These are phyloP conservation scores for Anolis sagrei DNA, from an alignment of 2,113 vertebrate genomes.

Conservation along the genomic window DNA sequence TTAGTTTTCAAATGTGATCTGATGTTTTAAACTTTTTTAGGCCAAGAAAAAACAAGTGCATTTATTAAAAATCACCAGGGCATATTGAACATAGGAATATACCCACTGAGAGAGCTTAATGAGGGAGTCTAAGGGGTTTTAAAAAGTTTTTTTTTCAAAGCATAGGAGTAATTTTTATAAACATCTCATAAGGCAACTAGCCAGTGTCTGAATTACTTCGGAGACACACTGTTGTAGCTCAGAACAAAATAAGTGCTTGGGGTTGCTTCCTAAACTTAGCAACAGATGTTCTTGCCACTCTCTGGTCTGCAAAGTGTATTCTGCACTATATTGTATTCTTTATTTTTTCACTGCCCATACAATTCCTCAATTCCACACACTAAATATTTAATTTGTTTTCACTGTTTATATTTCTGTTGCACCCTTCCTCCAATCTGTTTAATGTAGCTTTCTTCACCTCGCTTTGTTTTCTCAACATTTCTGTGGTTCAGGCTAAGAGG, in stretches of 20 bases:
- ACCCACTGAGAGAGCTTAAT: slow-evolving; percentile 35
- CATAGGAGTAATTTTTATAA: not conserved
- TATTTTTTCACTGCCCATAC: no score
- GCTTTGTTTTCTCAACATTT: not conserved
- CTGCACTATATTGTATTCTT: no score
- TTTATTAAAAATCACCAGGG: slow-evolving; percentile 18
- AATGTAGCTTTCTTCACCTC: not conserved
- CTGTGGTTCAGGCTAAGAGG: not conserved
- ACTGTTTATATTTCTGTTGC: not conserved
- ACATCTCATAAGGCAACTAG: not conserved
- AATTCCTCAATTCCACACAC: no score
- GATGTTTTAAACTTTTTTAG: no score
- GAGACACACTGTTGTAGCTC: not conserved
- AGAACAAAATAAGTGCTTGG: no score
- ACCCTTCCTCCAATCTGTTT: not conserved
- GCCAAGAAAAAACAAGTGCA: no score
- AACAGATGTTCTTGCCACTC: no score
- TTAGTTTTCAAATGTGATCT: no score
- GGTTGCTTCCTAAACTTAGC: no score
- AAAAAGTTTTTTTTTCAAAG: slow-evolving; percentile 31
- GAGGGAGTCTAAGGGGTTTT: slow-evolving; percentile 33
- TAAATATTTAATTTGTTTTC: no score
- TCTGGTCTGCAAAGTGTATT: no score
- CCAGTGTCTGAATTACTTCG: not conserved
- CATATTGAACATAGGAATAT: slow-evolving; percentile 18